Percentiles rank a stretch among this genome's conserved stretches.
These are phyloP conservation scores for Chamaea fasciata DNA, from an alignment of 2,113 vertebrate genomes.

Conservation along the genomic window DNA sequence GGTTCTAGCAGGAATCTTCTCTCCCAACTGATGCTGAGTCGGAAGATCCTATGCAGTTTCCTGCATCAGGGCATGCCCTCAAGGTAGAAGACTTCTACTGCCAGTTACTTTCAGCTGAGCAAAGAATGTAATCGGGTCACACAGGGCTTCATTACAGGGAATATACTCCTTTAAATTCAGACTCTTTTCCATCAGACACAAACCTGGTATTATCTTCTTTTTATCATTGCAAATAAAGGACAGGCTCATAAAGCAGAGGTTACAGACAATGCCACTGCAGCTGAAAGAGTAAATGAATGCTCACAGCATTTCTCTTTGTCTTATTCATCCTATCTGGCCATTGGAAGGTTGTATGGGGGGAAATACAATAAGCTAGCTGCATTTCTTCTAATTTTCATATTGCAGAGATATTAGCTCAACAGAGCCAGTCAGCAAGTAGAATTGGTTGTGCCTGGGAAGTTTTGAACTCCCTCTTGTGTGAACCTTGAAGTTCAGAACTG, in stretches of 20 bases:
- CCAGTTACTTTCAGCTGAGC: background rate
- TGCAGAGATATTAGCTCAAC: constrained; percentile 9
- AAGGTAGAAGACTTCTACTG: background rate
- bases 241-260: constrained; percentile 54
- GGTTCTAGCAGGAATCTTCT: background rate
- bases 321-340: constrained; percentile 22
- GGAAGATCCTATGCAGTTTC: background rate
- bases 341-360: background rate
- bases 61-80: background rate
- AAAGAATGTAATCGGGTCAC: background rate
- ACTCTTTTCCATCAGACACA: constrained; percentile 28
- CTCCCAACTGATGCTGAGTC: background rate
- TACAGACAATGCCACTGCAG: constrained; percentile 51
- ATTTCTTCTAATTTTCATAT: constrained; percentile 29
- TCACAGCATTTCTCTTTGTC: constrained; percentile 20
- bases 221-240: constrained; percentile 59
- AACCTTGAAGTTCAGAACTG: background rate
- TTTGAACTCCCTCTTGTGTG: background rate
- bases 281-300: constrained; percentile 43
- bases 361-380: background rate
- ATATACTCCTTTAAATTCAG: constrained; percentile 22
- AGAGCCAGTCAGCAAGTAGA: background rate
- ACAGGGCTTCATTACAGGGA: constrained; percentile 5
- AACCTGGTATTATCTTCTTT: constrained; percentile 57
- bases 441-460: constrained; percentile 3